Base-by-base conservation (phyloP, 2,113 vertebrate species). In the Ptychochromis oligacanthus region DNA sequence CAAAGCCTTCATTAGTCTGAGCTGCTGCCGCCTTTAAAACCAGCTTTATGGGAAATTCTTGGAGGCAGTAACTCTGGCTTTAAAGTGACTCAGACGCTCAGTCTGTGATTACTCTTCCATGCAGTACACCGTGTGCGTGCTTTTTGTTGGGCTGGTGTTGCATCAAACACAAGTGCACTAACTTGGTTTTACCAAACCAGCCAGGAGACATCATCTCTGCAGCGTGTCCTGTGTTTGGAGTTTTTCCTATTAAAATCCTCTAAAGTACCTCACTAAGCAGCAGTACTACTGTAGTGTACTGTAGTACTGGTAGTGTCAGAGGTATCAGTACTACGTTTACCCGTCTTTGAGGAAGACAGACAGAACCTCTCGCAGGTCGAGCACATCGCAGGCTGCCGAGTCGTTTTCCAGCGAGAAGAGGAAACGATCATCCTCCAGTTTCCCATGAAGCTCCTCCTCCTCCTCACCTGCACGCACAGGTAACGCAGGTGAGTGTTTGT, bases 341-440 rank as follows among this genome's bases (percentile, higher is more conserved):
- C 88, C 77, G 0, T 91, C 61, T 2, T 72, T 86, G 11, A 87
- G 72, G 75, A 95, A 95, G 18, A 96, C 87, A 0, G 95, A 94
- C 28, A 92, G 87, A 82, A 96, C 94, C 22, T 96, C 95, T 26
- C 91, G 86, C 56, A 96, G 89, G 81, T 96, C 95, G 0, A 96
- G 91, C 15, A 96, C 95, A 2, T 96, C 96, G 18, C 91, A 96
- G 1, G 95, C 94, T 1, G 95, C 96, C 0, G 95, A 95, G 6
- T 96, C 78, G 1, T 96, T 95, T 72, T 96, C 95, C 18, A 94
- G 46, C 0, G 95, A 96, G 87, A 96, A 96, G 10, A 96, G 89
- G 28, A 96, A 96, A 13, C 94, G 94, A 85, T 96, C 96, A 0
- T 96, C 95, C 38, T 96, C 95, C 86, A 96, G 87, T 89, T 96